Conservation (phyloP, 2,888 invertebrate species). For the Clistopyga incitator region DNA sequence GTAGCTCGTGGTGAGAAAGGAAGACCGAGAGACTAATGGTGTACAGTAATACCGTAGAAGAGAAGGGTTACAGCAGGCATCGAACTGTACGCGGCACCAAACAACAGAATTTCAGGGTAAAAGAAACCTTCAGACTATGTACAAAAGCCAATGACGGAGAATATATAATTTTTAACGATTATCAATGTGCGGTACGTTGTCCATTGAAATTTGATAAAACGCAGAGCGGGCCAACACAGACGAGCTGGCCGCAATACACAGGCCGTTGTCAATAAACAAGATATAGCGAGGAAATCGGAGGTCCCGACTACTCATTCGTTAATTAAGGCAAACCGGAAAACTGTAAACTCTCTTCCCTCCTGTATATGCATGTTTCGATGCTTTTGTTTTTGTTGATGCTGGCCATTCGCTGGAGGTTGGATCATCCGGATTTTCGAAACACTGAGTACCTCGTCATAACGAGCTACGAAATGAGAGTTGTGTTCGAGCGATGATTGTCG, state of each 20-base stretch:
- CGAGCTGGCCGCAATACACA: neutral
- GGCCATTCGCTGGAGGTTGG: slow-evolving; percentile 63
- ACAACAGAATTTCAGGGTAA: slow-evolving; percentile 36
- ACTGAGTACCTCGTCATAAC: slow-evolving; percentile 54
- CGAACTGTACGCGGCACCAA: neutral
- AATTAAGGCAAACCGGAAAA: slow-evolving; percentile 48
- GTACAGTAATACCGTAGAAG: slow-evolving; percentile 32
- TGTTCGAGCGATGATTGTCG: neutral
- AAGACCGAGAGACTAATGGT: slow-evolving; percentile 60
- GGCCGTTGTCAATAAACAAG: slow-evolving; percentile 30
- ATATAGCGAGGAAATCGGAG: slow-evolving; percentile 13
- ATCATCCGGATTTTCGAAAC: slow-evolving; percentile 61
- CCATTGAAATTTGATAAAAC: slow-evolving; percentile 8
- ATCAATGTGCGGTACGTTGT: neutral
- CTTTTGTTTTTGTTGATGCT: slow-evolving; percentile 35
- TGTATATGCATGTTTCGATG: slow-evolving; percentile 7
- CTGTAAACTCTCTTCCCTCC: slow-evolving; percentile 26
- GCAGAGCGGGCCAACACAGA: neutral
- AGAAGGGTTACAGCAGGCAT: slow-evolving; percentile 29
- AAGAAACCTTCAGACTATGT: neutral
- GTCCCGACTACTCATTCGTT: slow-evolving; percentile 8
- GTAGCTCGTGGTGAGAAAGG: slow-evolving; percentile 50
- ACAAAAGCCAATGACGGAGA: slow-evolving; percentile 18
- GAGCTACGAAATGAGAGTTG: slow-evolving; percentile 45
- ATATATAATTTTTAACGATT: slow-evolving; percentile 41